Evolutionary conservation across 1,140 invertebrate species (phyloP), one percentile per base, ranked within the genome.

Genomic region (Listronotus bonariensis): DNA sequence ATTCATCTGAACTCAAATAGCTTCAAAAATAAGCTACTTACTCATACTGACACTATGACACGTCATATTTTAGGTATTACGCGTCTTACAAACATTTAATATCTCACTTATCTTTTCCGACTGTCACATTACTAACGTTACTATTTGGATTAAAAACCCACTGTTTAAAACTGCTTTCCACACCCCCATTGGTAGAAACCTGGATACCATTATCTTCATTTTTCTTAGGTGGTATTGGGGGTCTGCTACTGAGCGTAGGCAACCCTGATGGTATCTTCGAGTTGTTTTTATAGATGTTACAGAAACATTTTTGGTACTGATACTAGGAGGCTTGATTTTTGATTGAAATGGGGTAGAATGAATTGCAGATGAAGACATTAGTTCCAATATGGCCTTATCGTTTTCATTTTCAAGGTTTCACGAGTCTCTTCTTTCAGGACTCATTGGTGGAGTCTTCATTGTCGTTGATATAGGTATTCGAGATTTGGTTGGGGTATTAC

Each of bases 261-360:
- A 76, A 55, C 14, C 77, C 77, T 0, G 77, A 78, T 12, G 77
- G 77, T 65, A 78, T 76, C 61, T 77, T 76, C 3, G 77, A 79
- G 57, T 71, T 77, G 34, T 59, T 75, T 74, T 62, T 41, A 79
- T 79, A 3, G 77, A 79, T 6, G 77, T 79, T 3, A 79, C 74
- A 0, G 76, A 78, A 11, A 79, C 71, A 52, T 79, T 79, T 48
- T 71, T 72, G 32, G 12, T 57, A 8, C 26, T 38, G 15, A 42
- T 17, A 26, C 34, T 68, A 1, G 70, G 54, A 7, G 68, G 63
- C 64, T 76, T 74, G 11, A 68, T 69, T 55, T 72, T 72, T 5
- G 61, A 65, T 8, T 56, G 38, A 36, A 70, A 65, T 7, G 74
- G 74, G 6, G 74, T 76, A 3, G 74, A 75, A 63, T 73, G 72